Conservation (phyloP, 2,113 vertebrate species). For the Tyto alba region DNA sequence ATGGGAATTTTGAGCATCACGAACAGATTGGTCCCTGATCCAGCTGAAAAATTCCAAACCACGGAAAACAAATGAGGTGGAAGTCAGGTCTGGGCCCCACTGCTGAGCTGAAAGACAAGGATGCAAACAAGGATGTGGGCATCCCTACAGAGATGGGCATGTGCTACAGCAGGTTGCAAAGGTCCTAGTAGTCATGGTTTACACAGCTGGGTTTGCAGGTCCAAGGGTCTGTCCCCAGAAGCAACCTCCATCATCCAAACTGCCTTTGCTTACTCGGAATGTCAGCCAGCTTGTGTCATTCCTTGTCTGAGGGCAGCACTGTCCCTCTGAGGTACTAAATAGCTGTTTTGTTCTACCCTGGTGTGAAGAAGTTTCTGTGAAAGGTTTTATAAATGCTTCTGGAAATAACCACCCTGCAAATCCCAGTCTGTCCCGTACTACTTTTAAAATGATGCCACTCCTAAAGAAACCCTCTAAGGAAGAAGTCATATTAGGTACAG, state of each 20-base stretch:
- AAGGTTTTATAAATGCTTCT: not conserved
- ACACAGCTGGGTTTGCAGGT: not conserved
- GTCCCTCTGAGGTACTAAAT: not conserved
- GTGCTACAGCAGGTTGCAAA: not conserved
- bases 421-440: not conserved
- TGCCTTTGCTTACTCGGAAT: not conserved
- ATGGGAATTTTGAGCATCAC: rapidly evolving
- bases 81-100: not conserved
- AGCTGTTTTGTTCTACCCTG: not conserved
- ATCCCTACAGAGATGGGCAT: not conserved
- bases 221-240: not conserved
- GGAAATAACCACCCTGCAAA: not conserved
- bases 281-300: too few relatives aligned
- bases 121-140: not conserved
- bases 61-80: not conserved
- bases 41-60: not conserved
- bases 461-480: not conserved
- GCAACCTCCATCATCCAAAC: not conserved
- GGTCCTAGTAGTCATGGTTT: not conserved
- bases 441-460: not conserved
- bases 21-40: not conserved
- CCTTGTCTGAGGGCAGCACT: not conserved
- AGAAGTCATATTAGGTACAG: not conserved
- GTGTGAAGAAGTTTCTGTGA: not conserved
- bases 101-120: not conserved